These are phyloP conservation scores for Brachionichthys hirsutus DNA, from an alignment of 2,113 vertebrate genomes.

Conservation along the genomic window DNA sequence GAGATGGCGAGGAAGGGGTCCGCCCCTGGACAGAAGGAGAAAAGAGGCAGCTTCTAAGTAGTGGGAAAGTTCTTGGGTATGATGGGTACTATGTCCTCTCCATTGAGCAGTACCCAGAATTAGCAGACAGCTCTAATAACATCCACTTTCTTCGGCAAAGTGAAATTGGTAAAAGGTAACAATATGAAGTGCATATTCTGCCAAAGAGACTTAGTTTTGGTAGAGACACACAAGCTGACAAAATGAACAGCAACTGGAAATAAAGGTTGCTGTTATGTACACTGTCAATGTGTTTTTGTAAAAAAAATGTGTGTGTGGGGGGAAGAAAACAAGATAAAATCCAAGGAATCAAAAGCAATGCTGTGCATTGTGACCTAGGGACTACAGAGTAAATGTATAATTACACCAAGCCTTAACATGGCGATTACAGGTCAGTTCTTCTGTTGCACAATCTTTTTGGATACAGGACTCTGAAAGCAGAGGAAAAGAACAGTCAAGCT, in stretches of 20 bases:
- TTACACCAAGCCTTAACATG: slow-evolving; percentile 84
- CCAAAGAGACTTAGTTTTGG: slow-evolving; percentile 81
- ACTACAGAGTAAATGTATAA: slow-evolving; percentile 72
- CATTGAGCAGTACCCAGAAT: slow-evolving; percentile 98
- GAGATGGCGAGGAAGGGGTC: slow-evolving; percentile 92
- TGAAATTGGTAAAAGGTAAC: slow-evolving; percentile 99
- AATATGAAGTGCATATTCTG: slow-evolving; percentile 77
- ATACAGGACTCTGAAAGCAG: slow-evolving; percentile 82
- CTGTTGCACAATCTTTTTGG: slow-evolving; percentile 86
- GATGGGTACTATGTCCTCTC: slow-evolving; percentile 99
- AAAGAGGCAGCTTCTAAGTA: slow-evolving; percentile 94
- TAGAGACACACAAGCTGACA: slow-evolving; percentile 54
- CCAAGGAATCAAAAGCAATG: slow-evolving; percentile 67
- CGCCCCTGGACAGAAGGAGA: slow-evolving; percentile 97
- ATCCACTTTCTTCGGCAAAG: slow-evolving; percentile 98
- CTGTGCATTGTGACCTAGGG: slow-evolving; percentile 82
- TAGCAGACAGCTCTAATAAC: slow-evolving; percentile 96
- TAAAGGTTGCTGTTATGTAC: slow-evolving; percentile 48
- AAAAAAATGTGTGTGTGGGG: slow-evolving; percentile 18
- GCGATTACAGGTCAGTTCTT: slow-evolving; percentile 82
- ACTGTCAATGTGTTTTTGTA: slow-evolving; percentile 66
- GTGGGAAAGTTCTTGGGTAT: slow-evolving; percentile 93
- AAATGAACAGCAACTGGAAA: slow-evolving; percentile 44
- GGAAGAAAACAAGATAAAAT: not conserved
- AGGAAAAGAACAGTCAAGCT: slow-evolving; percentile 76